phyloP scores from a whole-genome alignment of 2,888 invertebrate genomes.

The Cacoxenus indagator region DNA sequence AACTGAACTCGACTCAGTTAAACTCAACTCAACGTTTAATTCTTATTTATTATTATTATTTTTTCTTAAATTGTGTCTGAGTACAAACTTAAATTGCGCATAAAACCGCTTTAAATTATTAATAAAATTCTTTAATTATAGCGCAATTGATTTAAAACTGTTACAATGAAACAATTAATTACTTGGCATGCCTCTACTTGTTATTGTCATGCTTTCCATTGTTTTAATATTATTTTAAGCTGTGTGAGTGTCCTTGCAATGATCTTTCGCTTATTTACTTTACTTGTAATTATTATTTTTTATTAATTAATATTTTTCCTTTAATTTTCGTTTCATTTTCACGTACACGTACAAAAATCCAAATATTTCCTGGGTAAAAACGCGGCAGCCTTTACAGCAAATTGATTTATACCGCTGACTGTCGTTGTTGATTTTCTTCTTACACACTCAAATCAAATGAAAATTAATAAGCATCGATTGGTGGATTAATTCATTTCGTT shows the following conservation, averaged over 20 bases:
- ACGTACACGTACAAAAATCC: background rate
- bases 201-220: no score
- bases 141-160: constrained; percentile 16
- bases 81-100: background rate
- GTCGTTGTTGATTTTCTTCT: background rate
- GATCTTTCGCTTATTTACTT: background rate
- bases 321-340: background rate
- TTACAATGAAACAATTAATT: constrained; percentile 14
- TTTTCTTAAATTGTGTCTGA: background rate
- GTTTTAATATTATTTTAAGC: no score
- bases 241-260: background rate
- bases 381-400: background rate
- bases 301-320: background rate
- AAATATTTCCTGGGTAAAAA: background rate
- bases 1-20: background rate
- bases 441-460: background rate
- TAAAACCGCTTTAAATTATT: constrained; percentile 3
- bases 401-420: background rate
- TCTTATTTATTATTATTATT: background rate
- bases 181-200: no score
- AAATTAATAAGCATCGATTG: constrained; percentile 12
- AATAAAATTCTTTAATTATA: constrained; percentile 16
- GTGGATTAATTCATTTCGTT: no score
- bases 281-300: background rate
- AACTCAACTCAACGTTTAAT: background rate